Evolutionary conservation across 2,113 vertebrate genomes (phyloP), one percentile per base, ranked within the genome.

Genomic region (Hemiprocne comata): DNA sequence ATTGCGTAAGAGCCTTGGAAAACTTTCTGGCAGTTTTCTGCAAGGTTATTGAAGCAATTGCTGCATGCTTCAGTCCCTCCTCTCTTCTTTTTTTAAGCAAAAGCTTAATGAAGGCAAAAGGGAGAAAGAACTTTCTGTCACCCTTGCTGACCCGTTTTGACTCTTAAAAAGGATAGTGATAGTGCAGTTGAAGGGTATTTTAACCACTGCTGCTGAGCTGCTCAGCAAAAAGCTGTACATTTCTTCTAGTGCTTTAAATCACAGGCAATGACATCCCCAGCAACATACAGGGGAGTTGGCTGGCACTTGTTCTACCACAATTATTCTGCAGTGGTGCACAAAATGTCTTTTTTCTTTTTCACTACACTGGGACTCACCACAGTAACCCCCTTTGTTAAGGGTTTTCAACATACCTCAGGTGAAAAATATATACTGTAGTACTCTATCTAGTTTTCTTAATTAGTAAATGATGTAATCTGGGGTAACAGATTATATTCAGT

Each of bases 1-100:
- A 82, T 87, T 87, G 82, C 79, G 73, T 87, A 70, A 82, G 80
- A 87, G 73, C 70, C 80, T 95, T 94, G 86, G 70, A 89, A 96
- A 94, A 90, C 73, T 96, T 95, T 82, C 92, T 96, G 92, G 88
- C 90, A 94, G 61, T 75, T 87, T 95, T 70, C 83, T 96, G 93
- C 88, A 84, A 95, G 83, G 90, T 93, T 96, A 92, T 84, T 92
- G 87, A 91, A 91, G 85, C 54, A 84, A 86, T 90, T 89, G 71
- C 85, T 94, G 83, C 77, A 75, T 94, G 87, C 73, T 93, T 94
- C 93, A 88, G 61, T 75, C 92, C 62, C 36, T 96, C 77, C 76
- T 89, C 61, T 33, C 66, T 88, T 57, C 57, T 76, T 93, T 87
- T 87, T 90, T 91, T 33, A 57, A 79, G 85, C 17, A 81, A 91